phyloP scores from a whole-genome alignment of 1,140 invertebrate genomes.

The Grapholita molesta region DNA sequence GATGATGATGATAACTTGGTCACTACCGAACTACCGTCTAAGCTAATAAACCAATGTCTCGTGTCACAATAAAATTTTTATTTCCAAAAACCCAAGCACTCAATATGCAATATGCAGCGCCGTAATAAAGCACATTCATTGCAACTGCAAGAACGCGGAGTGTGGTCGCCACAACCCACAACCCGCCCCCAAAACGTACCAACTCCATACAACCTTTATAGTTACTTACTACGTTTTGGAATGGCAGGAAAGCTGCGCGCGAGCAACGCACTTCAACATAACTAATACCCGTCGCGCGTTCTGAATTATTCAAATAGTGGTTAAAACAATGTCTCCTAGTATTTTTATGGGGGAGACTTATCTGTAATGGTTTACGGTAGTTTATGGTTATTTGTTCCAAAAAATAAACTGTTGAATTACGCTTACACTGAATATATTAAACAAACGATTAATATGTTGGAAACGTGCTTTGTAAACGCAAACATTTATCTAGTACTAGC shows the following conservation, averaged over 20 bases:
- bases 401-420: neutral
- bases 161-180: neutral
- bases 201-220: neutral
- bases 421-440: too few relatives aligned
- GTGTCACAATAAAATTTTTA: neutral
- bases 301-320: conserved; percentile 2
- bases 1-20: too few relatives aligned
- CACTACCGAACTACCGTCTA: too few relatives aligned
- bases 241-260: neutral
- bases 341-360: neutral
- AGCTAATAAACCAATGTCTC: neutral
- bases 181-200: neutral
- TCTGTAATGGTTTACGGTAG: neutral
- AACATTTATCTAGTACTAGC: too few relatives aligned
- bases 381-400: neutral
- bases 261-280: conserved; percentile 5
- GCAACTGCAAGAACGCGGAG: neutral
- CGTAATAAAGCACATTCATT: conserved; percentile 1
- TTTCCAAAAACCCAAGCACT: neutral
- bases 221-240: neutral
- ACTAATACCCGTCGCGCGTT: neutral
- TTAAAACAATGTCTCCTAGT: neutral
- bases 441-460: too few relatives aligned
- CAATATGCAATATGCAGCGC: neutral
- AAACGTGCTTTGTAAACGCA: too few relatives aligned